These are phyloP conservation scores for Lepidurus packardi DNA, from an alignment of 1,140 invertebrate genomes.

Conservation along the genomic window DNA sequence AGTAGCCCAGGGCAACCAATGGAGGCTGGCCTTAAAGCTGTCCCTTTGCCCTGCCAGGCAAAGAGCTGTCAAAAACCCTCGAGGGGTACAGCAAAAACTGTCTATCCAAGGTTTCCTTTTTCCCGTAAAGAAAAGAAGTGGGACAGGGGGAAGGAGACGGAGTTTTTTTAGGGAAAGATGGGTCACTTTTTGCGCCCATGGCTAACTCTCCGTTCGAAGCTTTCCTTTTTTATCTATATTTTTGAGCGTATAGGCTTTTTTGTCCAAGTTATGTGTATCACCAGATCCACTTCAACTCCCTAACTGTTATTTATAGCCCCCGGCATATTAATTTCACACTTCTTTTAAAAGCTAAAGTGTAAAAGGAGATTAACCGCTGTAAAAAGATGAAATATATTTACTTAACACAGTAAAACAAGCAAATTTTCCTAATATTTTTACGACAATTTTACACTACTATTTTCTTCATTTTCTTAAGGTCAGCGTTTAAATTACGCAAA, in stretches of 20 bases:
- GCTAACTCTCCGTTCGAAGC: not conserved
- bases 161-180: not conserved
- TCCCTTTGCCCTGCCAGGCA: not conserved
- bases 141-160: not conserved
- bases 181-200: not conserved
- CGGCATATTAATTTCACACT: not conserved
- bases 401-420: too few species aligned
- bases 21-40: not conserved
- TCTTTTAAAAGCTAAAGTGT: not conserved
- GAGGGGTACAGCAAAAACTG: not conserved
- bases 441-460: too few species aligned
- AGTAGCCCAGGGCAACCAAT: not conserved
- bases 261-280: not conserved
- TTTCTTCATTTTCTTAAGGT: not conserved
- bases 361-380: not conserved
- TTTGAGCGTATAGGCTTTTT: not conserved
- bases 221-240: not conserved
- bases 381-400: too few species aligned
- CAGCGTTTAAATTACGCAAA: not conserved
- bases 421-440: too few species aligned
- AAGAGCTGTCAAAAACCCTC: not conserved
- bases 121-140: not conserved
- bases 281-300: not conserved
- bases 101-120: not conserved
- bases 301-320: not conserved